Conservation (phyloP, 2,113 vertebrate species). For the Polypterus bichir region DNA sequence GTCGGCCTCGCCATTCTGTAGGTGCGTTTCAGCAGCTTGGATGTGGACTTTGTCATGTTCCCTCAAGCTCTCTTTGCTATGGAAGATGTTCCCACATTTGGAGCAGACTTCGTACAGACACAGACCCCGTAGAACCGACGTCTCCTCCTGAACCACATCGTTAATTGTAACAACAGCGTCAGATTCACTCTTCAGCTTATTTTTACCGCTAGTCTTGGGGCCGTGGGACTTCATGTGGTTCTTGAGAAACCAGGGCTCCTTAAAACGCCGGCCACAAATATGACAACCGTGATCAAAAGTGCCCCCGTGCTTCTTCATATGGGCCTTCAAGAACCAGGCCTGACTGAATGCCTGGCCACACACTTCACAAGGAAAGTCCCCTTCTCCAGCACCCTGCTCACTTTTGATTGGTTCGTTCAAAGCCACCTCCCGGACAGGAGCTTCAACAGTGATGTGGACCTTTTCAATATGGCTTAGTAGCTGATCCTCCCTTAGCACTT, state of each 20-base stretch:
- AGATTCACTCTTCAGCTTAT: constrained; percentile 55
- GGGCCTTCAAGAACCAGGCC: constrained; percentile 86
- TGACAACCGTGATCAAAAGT: constrained; percentile 83
- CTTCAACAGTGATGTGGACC: constrained; percentile 73
- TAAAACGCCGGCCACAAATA: constrained; percentile 81
- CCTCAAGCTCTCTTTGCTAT: constrained; percentile 72
- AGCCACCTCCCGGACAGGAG: constrained; percentile 39
- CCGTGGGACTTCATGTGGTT: constrained; percentile 93
- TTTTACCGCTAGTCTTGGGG: constrained; percentile 57
- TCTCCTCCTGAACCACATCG: constrained; percentile 68
- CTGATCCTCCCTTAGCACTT: constrained; percentile 66
- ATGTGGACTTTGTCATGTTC: constrained; percentile 71
- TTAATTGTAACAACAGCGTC: constrained; percentile 78
- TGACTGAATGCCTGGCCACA: constrained; percentile 84
- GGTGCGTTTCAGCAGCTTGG: constrained; percentile 25
- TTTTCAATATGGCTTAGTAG: constrained; percentile 79
- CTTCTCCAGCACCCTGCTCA: constrained; percentile 42
- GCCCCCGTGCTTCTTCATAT: constrained; percentile 86
- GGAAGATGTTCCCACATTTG: constrained; percentile 89
- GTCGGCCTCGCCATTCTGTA: constrained; percentile 16
- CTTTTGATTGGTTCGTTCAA: constrained; percentile 48
- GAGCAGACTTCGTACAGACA: constrained; percentile 80
- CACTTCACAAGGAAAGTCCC: constrained; percentile 75
- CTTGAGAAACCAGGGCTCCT: constrained; percentile 91
- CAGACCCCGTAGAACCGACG: constrained; percentile 57